Conservation (phyloP, 2,113 vertebrate species). For the Sitta europaea region DNA sequence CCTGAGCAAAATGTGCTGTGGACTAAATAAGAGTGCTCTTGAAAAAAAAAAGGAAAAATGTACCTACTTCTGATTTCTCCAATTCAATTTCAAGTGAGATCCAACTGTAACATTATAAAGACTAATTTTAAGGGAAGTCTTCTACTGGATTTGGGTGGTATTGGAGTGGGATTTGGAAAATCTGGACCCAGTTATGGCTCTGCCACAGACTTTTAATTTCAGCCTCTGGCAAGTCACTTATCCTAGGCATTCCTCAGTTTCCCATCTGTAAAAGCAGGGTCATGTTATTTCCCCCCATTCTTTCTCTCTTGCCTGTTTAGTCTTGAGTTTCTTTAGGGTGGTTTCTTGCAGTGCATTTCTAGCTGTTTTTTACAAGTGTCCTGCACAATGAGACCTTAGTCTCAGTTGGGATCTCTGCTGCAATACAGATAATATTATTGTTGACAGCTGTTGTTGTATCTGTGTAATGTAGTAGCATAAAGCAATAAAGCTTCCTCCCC, state of each 20-base stretch:
- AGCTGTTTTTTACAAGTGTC: not conserved
- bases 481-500: conserved; percentile 45
- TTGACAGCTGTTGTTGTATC: conserved; percentile 55
- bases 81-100: not conserved
- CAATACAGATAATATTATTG: conserved; percentile 55
- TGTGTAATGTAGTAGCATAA: conserved; percentile 60
- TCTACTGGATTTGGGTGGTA: not conserved
- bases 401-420: conserved; percentile 5
- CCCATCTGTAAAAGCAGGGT: not conserved
- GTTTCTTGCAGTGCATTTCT: not conserved
- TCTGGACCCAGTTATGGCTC: not conserved
- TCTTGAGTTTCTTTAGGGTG: not conserved
- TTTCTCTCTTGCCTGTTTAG: not conserved
- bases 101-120: not conserved
- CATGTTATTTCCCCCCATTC: not conserved
- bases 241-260: not conserved
- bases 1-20: not conserved
- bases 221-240: not conserved
- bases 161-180: not conserved
- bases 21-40: not conserved
- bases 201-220: not conserved
- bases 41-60: not conserved
- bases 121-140: not conserved
- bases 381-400: conserved; percentile 18
- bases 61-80: not conserved